These are phyloP conservation scores for Chloebia gouldiae DNA, from an alignment of 2,113 vertebrate genomes.

Conservation along the genomic window DNA sequence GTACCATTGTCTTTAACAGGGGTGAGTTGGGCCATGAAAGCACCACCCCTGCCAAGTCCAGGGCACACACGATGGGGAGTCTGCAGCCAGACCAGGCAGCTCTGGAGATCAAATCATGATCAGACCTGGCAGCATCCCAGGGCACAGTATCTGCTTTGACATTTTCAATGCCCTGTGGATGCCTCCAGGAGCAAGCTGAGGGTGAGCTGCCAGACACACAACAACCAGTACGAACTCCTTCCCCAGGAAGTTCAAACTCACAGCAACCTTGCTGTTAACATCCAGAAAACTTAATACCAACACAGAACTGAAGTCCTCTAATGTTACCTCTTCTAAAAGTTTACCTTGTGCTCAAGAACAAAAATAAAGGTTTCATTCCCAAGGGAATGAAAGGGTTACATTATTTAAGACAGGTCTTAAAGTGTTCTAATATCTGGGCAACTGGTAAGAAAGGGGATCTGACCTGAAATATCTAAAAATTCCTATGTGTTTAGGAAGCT, in stretches of 20 bases:
- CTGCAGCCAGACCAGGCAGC: not conserved
- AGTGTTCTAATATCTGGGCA: not conserved
- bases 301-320: not conserved
- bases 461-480: not conserved
- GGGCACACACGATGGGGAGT: accelerated
- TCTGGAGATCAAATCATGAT: not conserved
- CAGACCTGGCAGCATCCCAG: not conserved
- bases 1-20: accelerated
- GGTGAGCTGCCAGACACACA: not conserved
- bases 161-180: not conserved
- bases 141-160: not conserved
- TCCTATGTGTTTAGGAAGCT: not conserved
- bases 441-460: not conserved
- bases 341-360: not conserved
- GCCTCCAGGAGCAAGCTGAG: not conserved
- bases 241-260: not conserved
- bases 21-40: accelerated
- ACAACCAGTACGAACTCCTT: not conserved
- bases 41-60: not conserved
- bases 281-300: not conserved
- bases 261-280: not conserved
- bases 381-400: not conserved
- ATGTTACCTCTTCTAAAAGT: not conserved
- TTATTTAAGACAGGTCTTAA: not conserved
- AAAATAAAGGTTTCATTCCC: not conserved